These are phyloP conservation scores for Gymnobelideus leadbeateri DNA, from an alignment of 2,113 vertebrate genomes.

Conservation along the genomic window DNA sequence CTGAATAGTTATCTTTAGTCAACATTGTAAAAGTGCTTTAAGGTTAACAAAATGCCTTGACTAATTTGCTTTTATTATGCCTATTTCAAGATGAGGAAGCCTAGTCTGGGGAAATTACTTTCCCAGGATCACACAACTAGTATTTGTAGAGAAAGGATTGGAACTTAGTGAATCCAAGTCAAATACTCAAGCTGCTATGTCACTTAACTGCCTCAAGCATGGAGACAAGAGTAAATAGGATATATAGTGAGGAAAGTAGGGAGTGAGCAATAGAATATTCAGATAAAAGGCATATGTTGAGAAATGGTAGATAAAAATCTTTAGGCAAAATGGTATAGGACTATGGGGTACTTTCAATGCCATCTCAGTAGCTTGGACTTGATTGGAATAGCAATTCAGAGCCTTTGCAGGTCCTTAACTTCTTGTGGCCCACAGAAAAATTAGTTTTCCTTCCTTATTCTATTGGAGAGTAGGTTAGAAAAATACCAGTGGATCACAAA, in stretches of 20 bases:
- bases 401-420: conserved; percentile 4
- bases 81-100: background rate
- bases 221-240: background rate
- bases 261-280: background rate
- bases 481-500: background rate
- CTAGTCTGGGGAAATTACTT: background rate
- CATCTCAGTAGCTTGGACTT: background rate
- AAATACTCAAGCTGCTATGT: background rate
- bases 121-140: background rate
- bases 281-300: background rate
- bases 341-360: background rate
- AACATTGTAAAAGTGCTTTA: background rate
- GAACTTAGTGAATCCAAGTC: background rate
- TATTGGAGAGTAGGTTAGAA: background rate
- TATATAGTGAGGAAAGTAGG: background rate
- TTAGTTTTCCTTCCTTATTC: background rate
- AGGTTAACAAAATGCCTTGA: background rate
- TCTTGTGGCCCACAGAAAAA: background rate
- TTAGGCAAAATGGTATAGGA: background rate
- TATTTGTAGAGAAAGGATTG: background rate
- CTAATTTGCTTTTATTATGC: background rate
- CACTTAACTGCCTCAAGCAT: background rate
- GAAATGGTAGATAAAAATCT: background rate
- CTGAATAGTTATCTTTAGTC: background rate
- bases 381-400: background rate